Evolutionary conservation across 2,888 invertebrate genomes (phyloP).

Genomic region (Habroteleia sp.): DNA sequence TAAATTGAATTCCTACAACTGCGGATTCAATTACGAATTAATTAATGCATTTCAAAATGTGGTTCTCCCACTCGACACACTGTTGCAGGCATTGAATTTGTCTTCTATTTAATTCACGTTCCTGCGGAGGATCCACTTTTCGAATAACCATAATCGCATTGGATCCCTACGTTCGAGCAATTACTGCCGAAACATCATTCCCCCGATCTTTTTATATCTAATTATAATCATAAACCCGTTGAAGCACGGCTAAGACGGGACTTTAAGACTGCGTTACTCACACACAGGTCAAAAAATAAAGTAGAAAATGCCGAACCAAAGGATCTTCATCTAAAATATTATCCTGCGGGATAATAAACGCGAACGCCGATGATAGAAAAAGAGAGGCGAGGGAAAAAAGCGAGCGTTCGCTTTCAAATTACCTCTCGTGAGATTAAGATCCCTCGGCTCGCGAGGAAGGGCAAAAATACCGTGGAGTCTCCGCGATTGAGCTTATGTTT

Average conservation of each 20-base stretch:
- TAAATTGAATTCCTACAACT: no score
- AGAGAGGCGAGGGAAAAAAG: constrained; percentile 2
- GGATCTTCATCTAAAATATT: constrained; percentile 38
- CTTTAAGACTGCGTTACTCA: constrained; percentile 6
- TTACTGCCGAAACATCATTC: constrained; percentile 12
- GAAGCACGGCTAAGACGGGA: background rate
- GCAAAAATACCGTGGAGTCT: constrained; percentile 24
- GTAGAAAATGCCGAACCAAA: constrained; percentile 21
- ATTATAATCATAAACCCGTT: constrained; percentile 11
- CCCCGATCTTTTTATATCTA: constrained; percentile 21
- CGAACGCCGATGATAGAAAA: constrained; percentile 6
- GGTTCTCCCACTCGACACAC: no score
- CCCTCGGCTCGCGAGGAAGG: constrained; percentile 20
- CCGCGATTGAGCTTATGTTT: constrained; percentile 33
- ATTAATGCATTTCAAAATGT: no score
- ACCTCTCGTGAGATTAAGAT: constrained; percentile 51
- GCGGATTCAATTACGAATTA: no score
- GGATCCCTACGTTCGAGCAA: constrained; percentile 8
- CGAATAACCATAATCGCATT: constrained; percentile 15
- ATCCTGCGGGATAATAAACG: constrained; percentile 40
- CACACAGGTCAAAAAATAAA: constrained; percentile 18
- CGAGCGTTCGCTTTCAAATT: constrained; percentile 46
- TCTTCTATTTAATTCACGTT: constrained; percentile 3
- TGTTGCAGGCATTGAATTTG: constrained; percentile 9
- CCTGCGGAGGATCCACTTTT: background rate